Evolutionary conservation across 2,888 invertebrate genomes (phyloP).

Genomic region (Parelbella ahira): DNA sequence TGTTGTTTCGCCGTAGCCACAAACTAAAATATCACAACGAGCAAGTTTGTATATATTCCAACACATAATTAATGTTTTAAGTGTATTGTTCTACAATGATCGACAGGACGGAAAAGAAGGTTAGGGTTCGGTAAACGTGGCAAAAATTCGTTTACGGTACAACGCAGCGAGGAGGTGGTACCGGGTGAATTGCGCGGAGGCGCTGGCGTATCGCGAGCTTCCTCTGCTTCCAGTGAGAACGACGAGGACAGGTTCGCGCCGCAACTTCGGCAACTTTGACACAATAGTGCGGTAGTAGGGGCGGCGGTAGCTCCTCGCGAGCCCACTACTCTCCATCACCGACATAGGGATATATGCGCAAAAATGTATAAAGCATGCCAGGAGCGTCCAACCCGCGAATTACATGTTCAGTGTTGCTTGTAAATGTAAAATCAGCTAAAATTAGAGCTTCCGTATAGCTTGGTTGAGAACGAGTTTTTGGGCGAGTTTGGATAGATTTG

Average conservation of each 20-base stretch:
- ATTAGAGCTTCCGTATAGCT: conserved; percentile 16
- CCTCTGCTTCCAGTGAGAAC: conserved; percentile 96
- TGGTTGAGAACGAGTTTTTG: conserved; percentile 1
- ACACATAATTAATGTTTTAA: conserved; percentile 27
- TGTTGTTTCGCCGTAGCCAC: no score
- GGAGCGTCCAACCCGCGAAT: conserved; percentile 38
- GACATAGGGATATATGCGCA: background rate
- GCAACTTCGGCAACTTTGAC: conserved; percentile 58
- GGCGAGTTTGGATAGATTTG: background rate
- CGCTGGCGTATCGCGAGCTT: conserved; percentile 86
- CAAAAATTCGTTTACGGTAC: conserved; percentile 97
- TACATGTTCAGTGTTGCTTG: conserved; percentile 65
- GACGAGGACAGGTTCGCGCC: conserved; percentile 90
- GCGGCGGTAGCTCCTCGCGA: conserved; percentile 60
- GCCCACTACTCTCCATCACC: conserved; percentile 4
- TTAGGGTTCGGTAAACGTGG: conserved; percentile 97
- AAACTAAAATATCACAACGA: no score
- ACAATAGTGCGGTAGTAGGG: conserved; percentile 63
- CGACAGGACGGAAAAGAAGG: conserved; percentile 94
- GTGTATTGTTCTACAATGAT: conserved; percentile 45
- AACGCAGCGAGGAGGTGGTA: conserved; percentile 98
- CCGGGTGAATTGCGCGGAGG: conserved; percentile 89
- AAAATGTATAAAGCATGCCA: conserved; percentile 39
- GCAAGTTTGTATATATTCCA: conserved; percentile 4
- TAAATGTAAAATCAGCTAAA: conserved; percentile 38